Base-by-base conservation (phyloP, 1,140 invertebrate genomes). In the Phymastichus coffea region DNA sequence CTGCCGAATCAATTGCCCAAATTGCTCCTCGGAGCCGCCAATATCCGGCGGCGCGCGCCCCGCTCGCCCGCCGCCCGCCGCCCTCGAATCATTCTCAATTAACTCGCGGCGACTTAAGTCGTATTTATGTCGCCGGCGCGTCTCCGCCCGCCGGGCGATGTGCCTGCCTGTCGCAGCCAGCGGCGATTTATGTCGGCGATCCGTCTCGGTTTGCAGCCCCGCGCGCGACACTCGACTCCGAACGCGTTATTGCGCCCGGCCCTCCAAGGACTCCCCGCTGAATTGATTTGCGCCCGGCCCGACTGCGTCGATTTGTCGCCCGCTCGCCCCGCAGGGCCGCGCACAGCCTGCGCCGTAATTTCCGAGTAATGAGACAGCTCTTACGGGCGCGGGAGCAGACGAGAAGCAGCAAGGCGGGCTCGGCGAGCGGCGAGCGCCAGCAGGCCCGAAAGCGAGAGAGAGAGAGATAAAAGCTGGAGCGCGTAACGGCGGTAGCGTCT, bases 21-120 rank as follows among this genome's bases (percentile, higher is more conserved):
- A 43, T 46, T 55, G 37, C 33, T 35, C 37, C 7, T 12, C 9
- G 9, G 28, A 37, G 2, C n/a, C 41, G 41, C 37, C 43, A 30
- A 47, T 47, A 47, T 47, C 41, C 28, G 20, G 19, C 22, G 30
- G 2, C 19, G 4, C 43, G n/a, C 9, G 9, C 43, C 3, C 8
- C 15, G 4, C 3, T 25, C 47, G 33, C 9, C 17, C n/a, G 19
- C n/a, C n/a, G n/a, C n/a, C n/a, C n/a, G n/a, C n/a, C n/a, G n/a
- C n/a, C n/a, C n/a, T 33, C 49, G 28, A 74, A 75, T 74, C 73
- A 75, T 72, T 75, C 70, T 75, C 72, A 73, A 74, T 75, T 75
- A 74, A 67, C 71, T 75, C 69, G 67, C 55, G 57, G 54, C 49
- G 51, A 58, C 56, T 68, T 73, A 73, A 75, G 65, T 63, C 64